These are phyloP conservation scores for Melopsittacus undulatus DNA, from an alignment of 2,797 vertebrate genomes.

Conservation along the genomic window DNA sequence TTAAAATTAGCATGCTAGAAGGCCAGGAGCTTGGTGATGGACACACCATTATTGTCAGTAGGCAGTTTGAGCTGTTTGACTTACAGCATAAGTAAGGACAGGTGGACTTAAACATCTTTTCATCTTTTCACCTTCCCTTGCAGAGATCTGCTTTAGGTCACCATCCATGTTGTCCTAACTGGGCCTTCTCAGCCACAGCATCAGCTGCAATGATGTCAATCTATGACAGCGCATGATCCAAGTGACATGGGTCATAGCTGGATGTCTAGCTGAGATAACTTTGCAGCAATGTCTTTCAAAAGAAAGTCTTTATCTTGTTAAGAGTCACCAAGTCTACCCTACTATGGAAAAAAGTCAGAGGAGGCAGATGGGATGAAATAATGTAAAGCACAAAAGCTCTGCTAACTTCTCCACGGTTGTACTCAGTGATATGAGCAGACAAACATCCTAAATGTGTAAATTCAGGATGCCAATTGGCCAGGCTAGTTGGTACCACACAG, in stretches of 20 bases:
- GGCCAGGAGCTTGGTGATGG: neutral
- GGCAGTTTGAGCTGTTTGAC: neutral
- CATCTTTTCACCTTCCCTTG: neutral
- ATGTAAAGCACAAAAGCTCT: neutral
- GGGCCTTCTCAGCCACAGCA: neutral
- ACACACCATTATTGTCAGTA: neutral
- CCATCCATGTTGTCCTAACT: neutral
- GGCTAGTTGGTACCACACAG: neutral
- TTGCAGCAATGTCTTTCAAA: neutral
- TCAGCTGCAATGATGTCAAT: neutral
- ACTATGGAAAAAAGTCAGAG: neutral
- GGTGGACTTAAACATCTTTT: neutral
- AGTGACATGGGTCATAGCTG: neutral
- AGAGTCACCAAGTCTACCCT: neutral
- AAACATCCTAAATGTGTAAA: neutral
- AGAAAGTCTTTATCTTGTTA: neutral
- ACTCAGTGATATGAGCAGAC: neutral
- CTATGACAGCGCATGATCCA: neutral
- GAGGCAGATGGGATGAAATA: neutral
- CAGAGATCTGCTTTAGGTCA: neutral
- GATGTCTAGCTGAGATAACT: neutral
- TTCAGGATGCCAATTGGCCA: neutral
- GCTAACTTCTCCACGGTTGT: neutral
- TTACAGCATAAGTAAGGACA: neutral
- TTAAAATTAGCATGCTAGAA: neutral